These are phyloP conservation scores for Orycteropus afer DNA, from an alignment of 2,113 vertebrate genomes.

Conservation along the genomic window DNA sequence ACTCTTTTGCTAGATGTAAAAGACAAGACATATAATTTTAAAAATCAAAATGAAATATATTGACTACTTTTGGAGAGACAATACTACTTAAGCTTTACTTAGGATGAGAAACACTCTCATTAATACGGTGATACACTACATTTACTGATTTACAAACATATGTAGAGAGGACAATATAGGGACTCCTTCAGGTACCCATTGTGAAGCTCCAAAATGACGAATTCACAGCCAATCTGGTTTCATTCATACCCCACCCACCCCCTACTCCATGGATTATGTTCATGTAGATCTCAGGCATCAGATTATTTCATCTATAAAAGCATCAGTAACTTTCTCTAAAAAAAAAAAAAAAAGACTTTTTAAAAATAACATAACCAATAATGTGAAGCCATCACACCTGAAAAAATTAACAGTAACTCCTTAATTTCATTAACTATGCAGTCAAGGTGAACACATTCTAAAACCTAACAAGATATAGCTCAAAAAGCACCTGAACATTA, in stretches of 20 bases:
- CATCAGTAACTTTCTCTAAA: background rate
- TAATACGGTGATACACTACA: background rate
- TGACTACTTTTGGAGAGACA: conserved; percentile 37
- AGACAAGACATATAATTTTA: background rate
- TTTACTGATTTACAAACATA: background rate
- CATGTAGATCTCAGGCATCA: background rate
- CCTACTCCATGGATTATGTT: background rate
- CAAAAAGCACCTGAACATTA: background rate
- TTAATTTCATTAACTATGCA: conserved; percentile 20
- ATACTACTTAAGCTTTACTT: conserved; percentile 15
- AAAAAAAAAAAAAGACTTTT: background rate
- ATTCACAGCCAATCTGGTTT: background rate
- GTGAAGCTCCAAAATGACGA: background rate
- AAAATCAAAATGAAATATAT: conserved; percentile 44
- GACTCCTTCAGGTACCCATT: background rate
- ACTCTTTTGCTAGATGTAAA: conserved; percentile 90
- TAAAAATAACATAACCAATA: background rate
- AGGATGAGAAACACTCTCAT: conserved; percentile 3
- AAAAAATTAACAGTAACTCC: background rate
- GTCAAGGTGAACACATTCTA: background rate
- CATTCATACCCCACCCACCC: background rate
- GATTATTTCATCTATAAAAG: background rate
- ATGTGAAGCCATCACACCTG: background rate
- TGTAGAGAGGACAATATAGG: background rate
- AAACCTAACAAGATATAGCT: conserved; percentile 21